A percentile compares a stretch with the other conserved stretches of the same genome.
phyloP scores from a whole-genome alignment of 2,888 invertebrate genomes.

The Folsomia candida region DNA sequence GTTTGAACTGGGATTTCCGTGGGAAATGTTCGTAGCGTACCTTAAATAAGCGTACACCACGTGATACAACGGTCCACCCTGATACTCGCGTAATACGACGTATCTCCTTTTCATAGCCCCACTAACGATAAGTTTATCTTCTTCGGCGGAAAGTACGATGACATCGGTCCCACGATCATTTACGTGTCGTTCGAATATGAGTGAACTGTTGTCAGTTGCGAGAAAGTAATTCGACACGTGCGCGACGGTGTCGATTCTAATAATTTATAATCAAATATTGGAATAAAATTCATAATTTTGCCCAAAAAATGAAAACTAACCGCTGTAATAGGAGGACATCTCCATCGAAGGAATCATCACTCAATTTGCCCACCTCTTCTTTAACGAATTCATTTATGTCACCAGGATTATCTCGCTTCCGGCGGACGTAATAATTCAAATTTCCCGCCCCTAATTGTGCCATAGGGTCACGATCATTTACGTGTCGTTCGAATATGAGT shows the following conservation, averaged over 20 bases:
- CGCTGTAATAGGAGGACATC: too few species aligned
- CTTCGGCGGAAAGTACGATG: conserved; percentile 6
- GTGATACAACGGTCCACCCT: conserved; percentile 7
- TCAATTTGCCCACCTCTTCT: too few species aligned
- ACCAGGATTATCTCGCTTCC: too few species aligned
- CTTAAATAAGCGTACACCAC: conserved; percentile 19
- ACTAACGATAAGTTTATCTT: conserved; percentile 10
- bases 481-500: neutral
- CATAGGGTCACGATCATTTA: too few species aligned
- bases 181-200: neutral
- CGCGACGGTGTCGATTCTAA: conserved; percentile 12
- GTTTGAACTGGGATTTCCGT: too few species aligned
- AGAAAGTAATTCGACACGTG: neutral
- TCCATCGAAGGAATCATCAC: too few species aligned
- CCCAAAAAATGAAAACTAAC: too few species aligned
- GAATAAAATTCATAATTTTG: too few species aligned
- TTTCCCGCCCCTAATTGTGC: too few species aligned
- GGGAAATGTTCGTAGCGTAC: neutral
- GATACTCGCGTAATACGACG: conserved; percentile 8
- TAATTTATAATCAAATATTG: too few species aligned
- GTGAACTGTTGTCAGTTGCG: neutral
- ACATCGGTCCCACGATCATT: neutral
- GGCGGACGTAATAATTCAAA: too few species aligned
- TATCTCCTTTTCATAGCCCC: conserved; percentile 6
- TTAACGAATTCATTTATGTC: too few species aligned